These are phyloP conservation scores for Synaphobranchus kaupii DNA, from an alignment of 2,797 vertebrate genomes.

Conservation along the genomic window DNA sequence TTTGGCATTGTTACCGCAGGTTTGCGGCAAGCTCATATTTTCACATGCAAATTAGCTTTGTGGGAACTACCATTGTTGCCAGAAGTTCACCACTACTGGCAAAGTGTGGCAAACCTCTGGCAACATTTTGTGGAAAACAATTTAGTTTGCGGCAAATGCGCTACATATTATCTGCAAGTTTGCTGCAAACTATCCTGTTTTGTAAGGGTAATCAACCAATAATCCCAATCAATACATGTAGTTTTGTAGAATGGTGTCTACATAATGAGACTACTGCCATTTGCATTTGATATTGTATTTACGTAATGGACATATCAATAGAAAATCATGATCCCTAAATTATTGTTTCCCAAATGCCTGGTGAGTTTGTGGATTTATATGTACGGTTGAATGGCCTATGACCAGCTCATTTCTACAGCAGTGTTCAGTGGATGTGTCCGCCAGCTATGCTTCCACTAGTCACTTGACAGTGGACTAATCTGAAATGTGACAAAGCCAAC, in stretches of 20 bases:
- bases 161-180: too few species aligned
- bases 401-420: neutral
- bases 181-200: too few species aligned
- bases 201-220: neutral
- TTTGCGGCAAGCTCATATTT: too few species aligned
- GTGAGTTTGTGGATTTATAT: neutral
- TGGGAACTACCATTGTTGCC: too few species aligned
- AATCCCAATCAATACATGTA: neutral
- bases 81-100: too few species aligned
- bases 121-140: too few species aligned
- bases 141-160: too few species aligned
- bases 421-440: neutral
- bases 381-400: neutral
- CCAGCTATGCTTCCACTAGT: neutral
- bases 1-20: too few species aligned
- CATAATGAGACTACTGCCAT: neutral
- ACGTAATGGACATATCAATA: neutral
- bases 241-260: neutral
- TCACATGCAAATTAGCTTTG: too few species aligned
- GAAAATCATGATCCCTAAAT: neutral
- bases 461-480: constrained; percentile 13
- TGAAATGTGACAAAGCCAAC: neutral
- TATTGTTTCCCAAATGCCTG: neutral
- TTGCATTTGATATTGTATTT: neutral
- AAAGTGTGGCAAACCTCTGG: too few species aligned